These are phyloP conservation scores for Spodoptera exigua DNA, from an alignment of 2,888 invertebrate species.

Conservation along the genomic window DNA sequence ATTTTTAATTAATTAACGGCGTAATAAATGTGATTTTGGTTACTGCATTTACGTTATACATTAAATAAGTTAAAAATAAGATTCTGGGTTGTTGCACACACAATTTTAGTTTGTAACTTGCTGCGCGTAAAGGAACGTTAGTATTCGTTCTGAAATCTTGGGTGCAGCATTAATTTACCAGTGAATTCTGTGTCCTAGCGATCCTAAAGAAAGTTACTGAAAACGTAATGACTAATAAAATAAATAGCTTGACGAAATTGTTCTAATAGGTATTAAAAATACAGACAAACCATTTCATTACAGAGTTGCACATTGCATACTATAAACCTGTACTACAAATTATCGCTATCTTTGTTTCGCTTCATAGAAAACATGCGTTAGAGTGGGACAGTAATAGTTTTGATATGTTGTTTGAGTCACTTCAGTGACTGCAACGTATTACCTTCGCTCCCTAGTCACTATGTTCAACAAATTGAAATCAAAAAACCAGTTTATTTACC, in stretches of 20 bases:
- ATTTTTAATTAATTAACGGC: no score
- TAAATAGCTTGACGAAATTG: no score
- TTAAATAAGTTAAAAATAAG: no score
- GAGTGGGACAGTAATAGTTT: conserved; percentile 29
- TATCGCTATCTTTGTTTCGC: conserved; percentile 34
- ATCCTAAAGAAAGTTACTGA: no score
- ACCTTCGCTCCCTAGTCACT: conserved; percentile 14
- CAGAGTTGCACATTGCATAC: conserved; percentile 25
- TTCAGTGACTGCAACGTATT: conserved; percentile 49
- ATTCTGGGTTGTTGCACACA: no score
- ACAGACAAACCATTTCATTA: not conserved
- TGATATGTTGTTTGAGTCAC: conserved; percentile 3
- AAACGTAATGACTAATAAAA: no score
- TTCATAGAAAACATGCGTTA: not conserved
- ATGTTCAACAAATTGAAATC: conserved; percentile 61
- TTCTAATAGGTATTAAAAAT: not conserved
- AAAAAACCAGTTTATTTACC: conserved; percentile 88
- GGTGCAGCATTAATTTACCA: no score
- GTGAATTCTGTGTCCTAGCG: no score
- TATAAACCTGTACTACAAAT: conserved; percentile 2
- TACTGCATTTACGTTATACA: no score
- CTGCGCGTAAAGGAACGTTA: conserved; percentile 30
- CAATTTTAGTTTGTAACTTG: not conserved
- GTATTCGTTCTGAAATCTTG: conserved; percentile 38
- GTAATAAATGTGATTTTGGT: no score